Base-by-base conservation (phyloP, 2,888 invertebrate species). In the Linnaemya tessellans region DNA sequence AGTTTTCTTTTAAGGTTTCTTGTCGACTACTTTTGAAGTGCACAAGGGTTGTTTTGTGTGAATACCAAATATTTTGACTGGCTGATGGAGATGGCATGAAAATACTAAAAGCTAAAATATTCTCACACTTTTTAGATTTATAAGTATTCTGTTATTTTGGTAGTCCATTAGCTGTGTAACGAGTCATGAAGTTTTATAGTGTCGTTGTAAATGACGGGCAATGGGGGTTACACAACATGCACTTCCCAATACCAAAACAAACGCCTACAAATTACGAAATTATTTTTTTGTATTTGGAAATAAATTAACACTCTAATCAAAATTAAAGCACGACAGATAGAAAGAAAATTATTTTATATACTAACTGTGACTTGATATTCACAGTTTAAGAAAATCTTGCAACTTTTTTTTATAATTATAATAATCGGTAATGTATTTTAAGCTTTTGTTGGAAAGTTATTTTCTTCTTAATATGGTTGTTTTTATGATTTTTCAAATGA, bases 151-250 rank as follows among this genome's bases (percentile, higher is more conserved):
- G 54, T 13, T 18, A 11, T 58, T 73, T 35, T 51, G 58, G 38
- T n/a, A 49, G 41, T n/a, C 62, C 74, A 74, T 75, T 75, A 81
- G 74, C 10, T 30, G 68, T 74, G 51, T 74, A 81, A 62, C n/a
- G n/a, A 74, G 35, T 54, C 80, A 81, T 62, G 62, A 75, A 80
- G 35, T 77, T 60, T 56, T 56, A 7, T 60, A 41, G 13, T 49
- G 20, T 58, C 46, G 49, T 65, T 41, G 4, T 18, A 51, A 51
- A 41, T 20, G 30, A 20, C 41, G 5, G 7, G 20, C 9, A 11
- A 30, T 3, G 20, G 9, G 41, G 30, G 30, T 30, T 30, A 30
- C 30, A 30, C 2, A 30, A 30, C 30, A 30, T 30, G 30, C 30
- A 30, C 30, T 30, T 30, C 30, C 5, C 3, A 77, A 43, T 25